phyloP scores from a whole-genome alignment of 2,888 invertebrate species.

The Dendrolimus houi region DNA sequence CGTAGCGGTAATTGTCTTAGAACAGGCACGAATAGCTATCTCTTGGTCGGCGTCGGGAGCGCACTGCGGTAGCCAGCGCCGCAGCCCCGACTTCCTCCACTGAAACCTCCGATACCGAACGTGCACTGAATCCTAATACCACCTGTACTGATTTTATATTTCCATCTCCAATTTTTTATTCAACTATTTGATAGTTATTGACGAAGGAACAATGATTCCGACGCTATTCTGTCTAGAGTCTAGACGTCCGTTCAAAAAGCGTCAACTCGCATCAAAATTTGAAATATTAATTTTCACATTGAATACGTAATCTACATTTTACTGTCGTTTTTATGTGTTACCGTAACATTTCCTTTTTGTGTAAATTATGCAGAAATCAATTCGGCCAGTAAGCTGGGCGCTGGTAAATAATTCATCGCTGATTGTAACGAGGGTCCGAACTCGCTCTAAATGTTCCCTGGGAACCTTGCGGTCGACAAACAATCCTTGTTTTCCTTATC shows the following conservation, averaged over 20 bases:
- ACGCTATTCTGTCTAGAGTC: constrained; percentile 2
- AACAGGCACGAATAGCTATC: constrained; percentile 55
- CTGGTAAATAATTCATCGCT: constrained; percentile 67
- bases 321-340: constrained; percentile 42
- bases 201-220: constrained; percentile 38
- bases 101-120: constrained; percentile 61
- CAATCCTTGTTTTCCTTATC: constrained; percentile 51
- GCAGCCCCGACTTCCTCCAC: constrained; percentile 41
- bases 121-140: constrained; percentile 65
- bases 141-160: constrained; percentile 71
- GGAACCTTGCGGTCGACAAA: constrained; percentile 47
- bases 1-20: constrained; percentile 70
- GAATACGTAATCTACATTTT: constrained; percentile 23
- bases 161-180: constrained; percentile 61
- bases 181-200: constrained; percentile 55
- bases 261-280: constrained; percentile 13
- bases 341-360: constrained; percentile 41
- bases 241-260: too few species aligned
- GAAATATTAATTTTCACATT: constrained; percentile 11
- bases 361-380: constrained; percentile 72
- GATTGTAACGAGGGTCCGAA: constrained; percentile 67
- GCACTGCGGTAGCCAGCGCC: constrained; percentile 60
- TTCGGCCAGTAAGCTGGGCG: constrained; percentile 54
- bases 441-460: constrained; percentile 56
- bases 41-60: constrained; percentile 36